These are phyloP conservation scores for Notarius lentiginosus DNA, from an alignment of 2,113 vertebrate genomes.

Conservation along the genomic window DNA sequence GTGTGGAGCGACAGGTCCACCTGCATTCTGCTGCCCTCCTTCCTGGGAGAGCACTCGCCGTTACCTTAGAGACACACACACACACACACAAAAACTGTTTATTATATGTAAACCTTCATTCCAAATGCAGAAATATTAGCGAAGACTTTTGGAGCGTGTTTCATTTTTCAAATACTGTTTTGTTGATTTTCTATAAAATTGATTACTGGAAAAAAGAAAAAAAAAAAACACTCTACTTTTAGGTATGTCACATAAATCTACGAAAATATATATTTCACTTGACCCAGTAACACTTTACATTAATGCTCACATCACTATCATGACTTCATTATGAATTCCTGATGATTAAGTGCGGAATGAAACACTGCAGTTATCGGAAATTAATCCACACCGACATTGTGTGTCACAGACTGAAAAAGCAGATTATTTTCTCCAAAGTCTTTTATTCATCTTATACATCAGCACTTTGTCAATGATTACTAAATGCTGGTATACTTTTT, in stretches of 20 bases:
- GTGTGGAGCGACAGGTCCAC: conserved; percentile 88
- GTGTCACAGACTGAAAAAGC: too few species aligned
- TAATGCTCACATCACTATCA: too few species aligned
- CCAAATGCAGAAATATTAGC: not conserved
- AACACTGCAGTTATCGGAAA: too few species aligned
- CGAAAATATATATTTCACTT: not conserved
- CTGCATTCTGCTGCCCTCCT: conserved; percentile 87
- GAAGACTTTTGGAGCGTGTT: too few species aligned
- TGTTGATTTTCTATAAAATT: too few species aligned
- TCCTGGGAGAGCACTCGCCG: conserved; percentile 90
- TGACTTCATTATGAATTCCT: too few species aligned
- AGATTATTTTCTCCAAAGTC: too few species aligned
- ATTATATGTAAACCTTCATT: not conserved
- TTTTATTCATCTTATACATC: not conserved
- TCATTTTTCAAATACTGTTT: too few species aligned
- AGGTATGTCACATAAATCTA: not conserved
- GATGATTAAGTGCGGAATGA: too few species aligned
- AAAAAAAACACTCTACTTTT: not conserved
- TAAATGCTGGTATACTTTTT: not conserved
- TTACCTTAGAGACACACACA: conserved; percentile 84
- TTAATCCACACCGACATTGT: too few species aligned
- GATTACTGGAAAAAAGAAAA: not conserved
- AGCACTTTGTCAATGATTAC: not conserved
- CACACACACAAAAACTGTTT: conserved; percentile 58
- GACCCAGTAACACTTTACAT: not conserved